Evolutionary conservation across 1,140 invertebrate genomes (phyloP), one percentile per base, ranked within the genome.

Genomic region (Leptopilina clavipes): DNA sequence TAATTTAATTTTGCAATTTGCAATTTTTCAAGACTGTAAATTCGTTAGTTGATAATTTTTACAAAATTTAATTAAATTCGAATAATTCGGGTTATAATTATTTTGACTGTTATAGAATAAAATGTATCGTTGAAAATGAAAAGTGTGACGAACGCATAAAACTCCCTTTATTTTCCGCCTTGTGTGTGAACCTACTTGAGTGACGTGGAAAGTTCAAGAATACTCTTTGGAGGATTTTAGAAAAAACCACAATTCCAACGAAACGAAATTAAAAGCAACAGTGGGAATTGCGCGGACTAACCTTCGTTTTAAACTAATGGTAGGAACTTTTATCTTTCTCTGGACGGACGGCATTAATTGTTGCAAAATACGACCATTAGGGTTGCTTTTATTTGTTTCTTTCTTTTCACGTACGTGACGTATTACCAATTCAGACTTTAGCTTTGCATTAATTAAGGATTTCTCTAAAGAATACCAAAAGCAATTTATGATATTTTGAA

Each of bases 261-360:
- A 37, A 65, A 65, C 59, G 59, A 31, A 65, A 65, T 65, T 65
- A 65, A 65, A 65, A 65, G 59, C 59, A 65, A 65, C 59, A 31
- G 22, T 65, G 59, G 59, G 59, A 65, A 31, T 31, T 65, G 59
- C n/a, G 11, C 59, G 12, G 6, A 65, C 59, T 65, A 65, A 37
- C 59, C 59, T 65, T 31, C 25, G 59, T 12, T 65, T 65, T 65
- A 65, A 65, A 65, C 22, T 65, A 65, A 65, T 65, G 59, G 59
- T 65, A 22, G 5, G 25, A 65, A 65, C 22, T 65, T 65, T 65
- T 65, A 65, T 65, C 59, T 65, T 65, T 3, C 59, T 65, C 25
- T 25, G 59, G 22, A 65, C 59, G 25, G 44, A 10, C 22, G 19
- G 22, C 71, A 76, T 73, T 76, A 76, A 76, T 76, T 76, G 56